A percentile compares a stretch with the other conserved stretches of the same genome.
Conservation (phyloP, 2,888 invertebrate species). For the Philaethria dido region DNA sequence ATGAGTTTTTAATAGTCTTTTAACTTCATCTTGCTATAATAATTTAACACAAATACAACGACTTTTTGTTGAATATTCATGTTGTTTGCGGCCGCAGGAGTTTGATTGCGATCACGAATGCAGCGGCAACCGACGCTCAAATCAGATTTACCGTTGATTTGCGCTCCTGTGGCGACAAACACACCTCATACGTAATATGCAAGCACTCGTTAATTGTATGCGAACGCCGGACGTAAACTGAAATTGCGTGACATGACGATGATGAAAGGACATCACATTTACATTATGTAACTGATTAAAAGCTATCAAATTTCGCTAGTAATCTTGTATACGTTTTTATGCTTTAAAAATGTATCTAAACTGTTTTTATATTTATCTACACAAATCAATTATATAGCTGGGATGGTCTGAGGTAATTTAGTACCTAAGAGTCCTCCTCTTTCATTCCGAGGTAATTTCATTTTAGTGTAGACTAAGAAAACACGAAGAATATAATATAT, state of each 20-base stretch:
- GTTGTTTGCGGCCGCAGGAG: constrained; percentile 36
- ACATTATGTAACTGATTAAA: constrained; percentile 3
- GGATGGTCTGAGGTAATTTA: too few relatives aligned
- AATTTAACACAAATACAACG: constrained; percentile 10
- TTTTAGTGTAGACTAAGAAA: too few relatives aligned
- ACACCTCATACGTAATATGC: constrained; percentile 25
- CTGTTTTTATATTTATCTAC: background rate
- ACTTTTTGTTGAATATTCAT: constrained; percentile 39
- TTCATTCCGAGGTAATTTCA: too few relatives aligned
- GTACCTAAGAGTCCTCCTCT: too few relatives aligned
- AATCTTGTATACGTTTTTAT: background rate
- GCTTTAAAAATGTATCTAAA: background rate
- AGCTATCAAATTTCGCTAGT: background rate
- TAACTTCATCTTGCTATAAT: constrained; percentile 3
- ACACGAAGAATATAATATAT: too few relatives aligned
- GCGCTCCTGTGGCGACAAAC: constrained; percentile 45
- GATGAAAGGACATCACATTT: background rate
- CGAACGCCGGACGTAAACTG: constrained; percentile 22
- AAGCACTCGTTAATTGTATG: constrained; percentile 28
- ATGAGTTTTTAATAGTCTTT: background rate
- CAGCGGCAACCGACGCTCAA: constrained; percentile 46
- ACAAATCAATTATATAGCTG: background rate
- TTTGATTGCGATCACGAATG: constrained; percentile 49
- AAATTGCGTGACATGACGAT: constrained; percentile 15
- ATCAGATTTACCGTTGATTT: constrained; percentile 58